Percentiles rank a stretch among this genome's conserved stretches.
phyloP scores from a whole-genome alignment of 2,113 vertebrate species.

The Macrotus californicus region DNA sequence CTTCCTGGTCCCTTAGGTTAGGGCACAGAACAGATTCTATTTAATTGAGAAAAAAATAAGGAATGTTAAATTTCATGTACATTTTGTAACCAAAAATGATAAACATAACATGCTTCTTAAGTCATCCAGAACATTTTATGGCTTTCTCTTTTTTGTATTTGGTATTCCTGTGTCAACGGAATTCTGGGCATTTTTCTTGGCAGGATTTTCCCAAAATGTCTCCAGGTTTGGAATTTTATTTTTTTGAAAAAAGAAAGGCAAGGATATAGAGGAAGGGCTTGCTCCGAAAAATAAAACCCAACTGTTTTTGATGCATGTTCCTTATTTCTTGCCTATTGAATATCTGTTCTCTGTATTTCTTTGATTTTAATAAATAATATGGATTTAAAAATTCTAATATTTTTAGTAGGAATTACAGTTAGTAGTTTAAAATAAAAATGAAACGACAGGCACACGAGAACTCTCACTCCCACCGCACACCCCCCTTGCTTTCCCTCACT shows the following conservation, averaged over 20 bases:
- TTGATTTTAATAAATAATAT: neutral
- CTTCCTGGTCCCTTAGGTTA: neutral
- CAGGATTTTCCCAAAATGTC: neutral
- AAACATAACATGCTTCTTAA: neutral
- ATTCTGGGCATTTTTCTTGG: neutral
- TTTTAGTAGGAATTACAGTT: neutral
- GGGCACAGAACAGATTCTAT: neutral
- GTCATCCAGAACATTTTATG: neutral
- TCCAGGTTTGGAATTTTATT: neutral
- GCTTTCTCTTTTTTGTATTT: neutral
- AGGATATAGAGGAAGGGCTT: neutral
- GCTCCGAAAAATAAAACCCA: neutral
- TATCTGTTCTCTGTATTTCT: neutral
- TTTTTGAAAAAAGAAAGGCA: neutral
- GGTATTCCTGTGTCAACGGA: neutral
- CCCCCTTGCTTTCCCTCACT: neutral
- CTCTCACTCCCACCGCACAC: neutral
- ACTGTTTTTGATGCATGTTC: neutral
- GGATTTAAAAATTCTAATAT: neutral
- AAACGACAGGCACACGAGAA: neutral
- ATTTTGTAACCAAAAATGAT: neutral
- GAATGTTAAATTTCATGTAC: neutral
- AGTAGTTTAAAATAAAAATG: neutral
- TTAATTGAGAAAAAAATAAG: neutral
- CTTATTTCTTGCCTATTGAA: neutral